phyloP scores from a whole-genome alignment of 23 tunicate genomes.

The Phallusia fumigata region DNA sequence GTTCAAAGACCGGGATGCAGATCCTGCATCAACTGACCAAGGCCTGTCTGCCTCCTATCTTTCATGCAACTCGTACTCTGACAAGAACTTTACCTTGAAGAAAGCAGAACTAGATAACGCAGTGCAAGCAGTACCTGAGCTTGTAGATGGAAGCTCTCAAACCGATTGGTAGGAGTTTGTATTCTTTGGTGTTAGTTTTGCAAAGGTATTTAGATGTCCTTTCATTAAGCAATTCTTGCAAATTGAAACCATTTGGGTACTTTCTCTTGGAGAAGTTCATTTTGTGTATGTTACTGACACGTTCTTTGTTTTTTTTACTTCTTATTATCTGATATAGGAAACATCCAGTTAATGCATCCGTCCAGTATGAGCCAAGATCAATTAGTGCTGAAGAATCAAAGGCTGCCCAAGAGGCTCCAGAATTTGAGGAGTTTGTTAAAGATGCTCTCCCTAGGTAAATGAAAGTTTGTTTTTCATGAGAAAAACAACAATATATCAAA shows the following conservation, averaged over 20 bases:
- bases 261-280: too few species aligned
- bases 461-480: too few species aligned
- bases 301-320: too few species aligned
- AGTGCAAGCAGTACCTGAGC: slow-evolving; percentile 75
- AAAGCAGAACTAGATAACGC: slow-evolving; percentile 59
- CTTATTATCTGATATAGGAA: slow-evolving; percentile 53
- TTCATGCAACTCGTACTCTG: slow-evolving; percentile 51
- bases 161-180: slow-evolving; percentile 54
- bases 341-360: slow-evolving; percentile 79
- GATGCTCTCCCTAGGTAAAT: slow-evolving; percentile 57
- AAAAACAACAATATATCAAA: too few species aligned
- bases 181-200: too few species aligned
- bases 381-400: slow-evolving; percentile 53
- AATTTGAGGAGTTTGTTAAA: slow-evolving; percentile 43
- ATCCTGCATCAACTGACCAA: slow-evolving; percentile 38
- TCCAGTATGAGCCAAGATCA: slow-evolving; percentile 72
- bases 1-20: slow-evolving; percentile 77
- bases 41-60: slow-evolving; percentile 78
- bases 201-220: too few species aligned
- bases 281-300: too few species aligned
- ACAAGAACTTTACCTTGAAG: slow-evolving; percentile 46
- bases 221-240: too few species aligned
- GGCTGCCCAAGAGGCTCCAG: slow-evolving; percentile 30
- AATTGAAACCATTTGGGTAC: too few species aligned
- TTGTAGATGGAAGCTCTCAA: slow-evolving; percentile 58